Evolutionary conservation across 1,140 invertebrate species (phyloP).

Genomic region (Sitobion miscanthi): DNA sequence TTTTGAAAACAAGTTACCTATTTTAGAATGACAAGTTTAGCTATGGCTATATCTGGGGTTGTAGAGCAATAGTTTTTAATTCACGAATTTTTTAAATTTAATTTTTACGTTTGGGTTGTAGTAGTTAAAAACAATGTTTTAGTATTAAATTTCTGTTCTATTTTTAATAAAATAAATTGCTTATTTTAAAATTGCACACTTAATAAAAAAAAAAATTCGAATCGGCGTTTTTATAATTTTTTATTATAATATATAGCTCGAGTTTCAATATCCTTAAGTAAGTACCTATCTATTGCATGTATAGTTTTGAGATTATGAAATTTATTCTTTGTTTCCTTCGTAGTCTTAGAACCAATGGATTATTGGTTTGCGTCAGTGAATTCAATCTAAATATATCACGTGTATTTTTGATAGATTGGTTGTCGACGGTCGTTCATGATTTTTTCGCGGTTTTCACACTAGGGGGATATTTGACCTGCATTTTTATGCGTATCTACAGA

Average conservation of each 20-base stretch:
- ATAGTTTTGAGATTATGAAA: neutral
- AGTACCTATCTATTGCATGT: neutral
- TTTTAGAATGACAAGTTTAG: neutral
- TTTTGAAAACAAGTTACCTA: neutral
- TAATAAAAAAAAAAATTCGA: neutral
- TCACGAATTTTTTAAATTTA: neutral
- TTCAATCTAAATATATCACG: conserved; percentile 30
- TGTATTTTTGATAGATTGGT: conserved; percentile 33
- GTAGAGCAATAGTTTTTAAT: neutral
- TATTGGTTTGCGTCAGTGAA: neutral
- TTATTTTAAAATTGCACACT: neutral
- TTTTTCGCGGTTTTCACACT: neutral
- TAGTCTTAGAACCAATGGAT: neutral
- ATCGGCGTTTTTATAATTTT: neutral
- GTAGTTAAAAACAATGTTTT: neutral
- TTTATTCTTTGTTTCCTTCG: neutral
- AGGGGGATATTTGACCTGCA: conserved; percentile 10
- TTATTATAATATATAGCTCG: neutral
- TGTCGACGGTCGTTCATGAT: conserved; percentile 17
- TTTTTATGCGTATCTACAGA: neutral
- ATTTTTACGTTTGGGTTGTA: neutral
- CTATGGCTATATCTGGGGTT: neutral
- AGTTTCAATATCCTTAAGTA: neutral
- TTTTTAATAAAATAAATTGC: neutral
- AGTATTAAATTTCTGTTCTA: neutral